These are phyloP conservation scores for Heliocidaris tuberculata DNA, from an alignment of 35 echinoderm and acorn worm genomes.

Conservation along the genomic window DNA sequence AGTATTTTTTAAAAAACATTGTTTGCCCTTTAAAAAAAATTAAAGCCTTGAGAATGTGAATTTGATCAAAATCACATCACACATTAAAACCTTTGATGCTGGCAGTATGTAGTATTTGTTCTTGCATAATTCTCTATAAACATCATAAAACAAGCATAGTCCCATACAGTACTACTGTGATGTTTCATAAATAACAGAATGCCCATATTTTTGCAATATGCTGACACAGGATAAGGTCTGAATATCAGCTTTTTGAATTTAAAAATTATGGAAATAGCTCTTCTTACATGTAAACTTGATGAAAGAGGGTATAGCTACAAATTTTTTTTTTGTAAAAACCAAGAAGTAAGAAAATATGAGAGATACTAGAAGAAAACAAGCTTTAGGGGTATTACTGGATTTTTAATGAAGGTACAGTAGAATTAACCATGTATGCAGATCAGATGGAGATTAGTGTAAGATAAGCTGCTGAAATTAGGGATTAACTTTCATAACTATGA, in stretches of 20 bases:
- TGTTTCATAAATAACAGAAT: too few relatives aligned
- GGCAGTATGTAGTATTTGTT: too few relatives aligned
- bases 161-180: too few relatives aligned
- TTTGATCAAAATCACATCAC: too few relatives aligned
- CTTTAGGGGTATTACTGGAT: background rate
- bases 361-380: background rate
- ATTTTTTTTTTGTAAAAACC: background rate
- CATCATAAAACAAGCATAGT: too few relatives aligned
- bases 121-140: too few relatives aligned
- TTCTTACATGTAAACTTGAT: background rate
- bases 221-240: background rate
- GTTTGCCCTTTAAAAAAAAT: too few relatives aligned
- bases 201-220: too few relatives aligned
- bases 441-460: background rate
- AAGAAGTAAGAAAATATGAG: background rate
- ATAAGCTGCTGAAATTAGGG: background rate
- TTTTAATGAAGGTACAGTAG: background rate
- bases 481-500: background rate
- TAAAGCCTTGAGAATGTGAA: too few relatives aligned
- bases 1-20: too few relatives aligned
- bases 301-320: background rate
- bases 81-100: too few relatives aligned
- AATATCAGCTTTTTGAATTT: background rate
- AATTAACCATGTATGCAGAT: background rate
- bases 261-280: background rate